Conservation (phyloP, 1,140 invertebrate species). For the Anastatus disparis region DNA sequence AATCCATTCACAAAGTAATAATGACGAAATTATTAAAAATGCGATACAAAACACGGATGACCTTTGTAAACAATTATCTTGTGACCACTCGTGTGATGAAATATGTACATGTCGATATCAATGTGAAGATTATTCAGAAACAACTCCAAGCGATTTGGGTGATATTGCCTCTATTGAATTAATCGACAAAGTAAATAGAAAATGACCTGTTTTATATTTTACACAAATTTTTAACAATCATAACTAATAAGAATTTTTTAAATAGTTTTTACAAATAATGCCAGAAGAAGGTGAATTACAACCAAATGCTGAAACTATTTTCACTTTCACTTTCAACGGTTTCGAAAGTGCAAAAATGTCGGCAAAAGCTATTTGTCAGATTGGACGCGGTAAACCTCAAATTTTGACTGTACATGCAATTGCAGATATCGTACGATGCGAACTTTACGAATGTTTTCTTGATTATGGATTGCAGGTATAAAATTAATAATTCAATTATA, state of each 20-base stretch:
- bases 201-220: too few species aligned
- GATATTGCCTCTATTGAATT: too few species aligned
- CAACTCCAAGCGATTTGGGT: too few species aligned
- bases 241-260: neutral
- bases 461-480: constrained; percentile 61
- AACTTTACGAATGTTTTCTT: constrained; percentile 52
- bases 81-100: too few species aligned
- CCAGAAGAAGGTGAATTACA: constrained; percentile 56
- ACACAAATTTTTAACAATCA: too few species aligned
- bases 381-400: constrained; percentile 58
- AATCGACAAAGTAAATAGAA: constrained; percentile 10
- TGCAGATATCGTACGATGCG: constrained; percentile 55
- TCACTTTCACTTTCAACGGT: constrained; percentile 58
- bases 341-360: constrained; percentile 49
- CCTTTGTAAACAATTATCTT: too few species aligned
- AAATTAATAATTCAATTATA: neutral
- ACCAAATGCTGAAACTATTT: constrained; percentile 55
- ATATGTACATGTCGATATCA: too few species aligned
- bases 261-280: constrained; percentile 54
- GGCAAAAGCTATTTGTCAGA: constrained; percentile 52
- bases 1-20: too few species aligned
- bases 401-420: constrained; percentile 53
- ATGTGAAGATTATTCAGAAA: constrained; percentile 1
- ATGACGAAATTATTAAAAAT: too few species aligned
- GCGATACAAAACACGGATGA: too few species aligned